A percentile compares a stretch with the other conserved stretches of the same genome.
Conservation (phyloP, 2,888 invertebrate genomes). For the Colletes collaris region DNA sequence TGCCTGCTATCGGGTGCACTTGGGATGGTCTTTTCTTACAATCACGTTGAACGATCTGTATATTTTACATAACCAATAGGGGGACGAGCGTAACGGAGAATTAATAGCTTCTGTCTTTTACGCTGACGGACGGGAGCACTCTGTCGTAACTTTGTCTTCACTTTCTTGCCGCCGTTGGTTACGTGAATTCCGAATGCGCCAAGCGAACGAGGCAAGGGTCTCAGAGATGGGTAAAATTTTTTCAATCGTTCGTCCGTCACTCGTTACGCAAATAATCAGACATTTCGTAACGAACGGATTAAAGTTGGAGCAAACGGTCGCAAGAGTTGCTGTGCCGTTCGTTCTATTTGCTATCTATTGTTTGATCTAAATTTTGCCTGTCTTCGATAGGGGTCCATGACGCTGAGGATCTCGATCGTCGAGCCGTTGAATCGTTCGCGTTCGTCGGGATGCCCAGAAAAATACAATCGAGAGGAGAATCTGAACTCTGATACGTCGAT, state of each 20-base stretch:
- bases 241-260: too few species aligned
- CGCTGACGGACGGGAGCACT: constrained; percentile 7
- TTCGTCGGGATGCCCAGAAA: constrained; percentile 15
- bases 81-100: not conserved
- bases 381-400: not conserved
- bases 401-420: not conserved
- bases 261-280: too few species aligned
- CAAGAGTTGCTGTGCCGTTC: too few species aligned
- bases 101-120: constrained; percentile 3
- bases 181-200: constrained; percentile 1
- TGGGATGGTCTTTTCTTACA: constrained; percentile 43
- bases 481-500: not conserved
- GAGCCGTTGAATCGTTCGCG: constrained; percentile 12
- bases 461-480: not conserved
- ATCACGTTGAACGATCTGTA: constrained; percentile 16
- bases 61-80: constrained; percentile 3
- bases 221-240: too few species aligned
- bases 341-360: too few species aligned
- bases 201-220: not conserved
- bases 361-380: too few species aligned
- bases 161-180: not conserved
- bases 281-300: too few species aligned
- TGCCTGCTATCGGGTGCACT: constrained; percentile 60
- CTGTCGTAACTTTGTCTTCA: not conserved
- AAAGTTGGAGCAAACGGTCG: too few species aligned